Base-by-base conservation (phyloP, 2,113 vertebrate species). In the Psilopogon haemacephalus region DNA sequence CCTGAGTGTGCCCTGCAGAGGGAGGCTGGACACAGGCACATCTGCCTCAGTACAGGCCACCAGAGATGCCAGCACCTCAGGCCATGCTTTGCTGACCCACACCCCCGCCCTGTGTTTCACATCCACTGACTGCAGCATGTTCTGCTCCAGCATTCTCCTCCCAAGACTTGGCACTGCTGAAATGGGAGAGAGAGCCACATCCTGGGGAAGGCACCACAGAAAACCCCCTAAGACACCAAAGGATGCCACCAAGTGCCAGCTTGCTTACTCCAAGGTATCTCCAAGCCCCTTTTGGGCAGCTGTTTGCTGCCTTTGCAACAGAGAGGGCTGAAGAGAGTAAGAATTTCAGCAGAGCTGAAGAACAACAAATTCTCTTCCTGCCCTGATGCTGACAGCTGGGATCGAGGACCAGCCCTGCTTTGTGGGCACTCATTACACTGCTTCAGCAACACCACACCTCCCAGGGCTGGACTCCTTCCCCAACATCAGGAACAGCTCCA, bases 281-380 rank as follows among this genome's bases (percentile, higher is more conserved):
- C 44, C 50, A 72, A 58, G 38, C 21, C 11, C 28, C 6, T 11
- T 8, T 11, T 4, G 11, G 32, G 59, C 11, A 85, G 60, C 14
- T 0, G 0, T 67, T 50, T 23, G 46, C 8, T 23, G 46, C 8
- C 50, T 55, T n/a, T 28, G 27, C 5, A 50, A 12, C 48, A 0
- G 54, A 55, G 37, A 24, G 32, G 19, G 35, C 35, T 4, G 35
- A 6, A 28, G 12, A 56, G 23, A 52, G 24, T 2, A 35, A 83
- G 56, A 79, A 63, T 6, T 18, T 6, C 27, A 83, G 35, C 15
- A 54, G 73, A 44, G 50, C 73, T 42, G 28, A 79, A 60, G 46
- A 87, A 76, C 46, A 74, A n/a, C 33, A 67, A 76, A 71, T 42
- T n/a, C 40, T 77, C 78, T 77, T 95, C 89, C 91, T 84, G 64